phyloP scores from a whole-genome alignment of 1,140 invertebrate genomes.

The Scaptodrosophila lebanonensis region DNA sequence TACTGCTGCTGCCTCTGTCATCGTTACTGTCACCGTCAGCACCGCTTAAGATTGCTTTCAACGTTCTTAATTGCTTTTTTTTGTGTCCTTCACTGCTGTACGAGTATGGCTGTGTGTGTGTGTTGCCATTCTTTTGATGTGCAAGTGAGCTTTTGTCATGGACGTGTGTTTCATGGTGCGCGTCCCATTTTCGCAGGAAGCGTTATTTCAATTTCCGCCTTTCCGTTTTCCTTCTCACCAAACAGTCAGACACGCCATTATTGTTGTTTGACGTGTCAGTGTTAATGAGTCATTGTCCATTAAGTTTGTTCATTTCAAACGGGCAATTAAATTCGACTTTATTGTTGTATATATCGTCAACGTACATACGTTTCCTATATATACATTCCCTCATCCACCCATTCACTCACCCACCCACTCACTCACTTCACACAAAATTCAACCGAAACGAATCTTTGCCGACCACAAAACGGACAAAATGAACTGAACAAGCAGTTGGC shows the following conservation, averaged over 20 bases:
- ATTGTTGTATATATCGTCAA: too few relatives aligned
- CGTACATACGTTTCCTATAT: too few relatives aligned
- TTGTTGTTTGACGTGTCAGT: constrained; percentile 73
- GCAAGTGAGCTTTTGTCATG: constrained; percentile 64
- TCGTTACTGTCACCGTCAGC: constrained; percentile 65
- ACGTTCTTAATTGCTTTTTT: constrained; percentile 76
- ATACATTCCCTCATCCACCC: too few relatives aligned
- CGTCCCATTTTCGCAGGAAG: constrained; percentile 60
- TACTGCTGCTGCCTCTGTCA: constrained; percentile 16
- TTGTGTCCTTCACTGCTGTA: constrained; percentile 9
- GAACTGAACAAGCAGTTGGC: too few relatives aligned
- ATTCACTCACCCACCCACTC: too few relatives aligned
- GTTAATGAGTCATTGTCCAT: constrained; percentile 76
- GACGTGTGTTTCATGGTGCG: constrained; percentile 32
- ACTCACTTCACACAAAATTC: too few relatives aligned
- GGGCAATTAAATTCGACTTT: constrained; percentile 76
- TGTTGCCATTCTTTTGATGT: constrained; percentile 62
- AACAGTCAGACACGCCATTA: constrained; percentile 68
- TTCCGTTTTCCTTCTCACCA: constrained; percentile 51
- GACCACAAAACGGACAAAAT: too few relatives aligned
- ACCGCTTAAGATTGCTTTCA: constrained; percentile 75
- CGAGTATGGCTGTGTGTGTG: background rate
- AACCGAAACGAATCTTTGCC: too few relatives aligned
- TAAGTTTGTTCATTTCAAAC: constrained; percentile 75
- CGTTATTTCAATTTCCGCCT: constrained; percentile 73